Base-by-base conservation (phyloP, 2,888 invertebrate genomes). In the Parnassius smintheus region DNA sequence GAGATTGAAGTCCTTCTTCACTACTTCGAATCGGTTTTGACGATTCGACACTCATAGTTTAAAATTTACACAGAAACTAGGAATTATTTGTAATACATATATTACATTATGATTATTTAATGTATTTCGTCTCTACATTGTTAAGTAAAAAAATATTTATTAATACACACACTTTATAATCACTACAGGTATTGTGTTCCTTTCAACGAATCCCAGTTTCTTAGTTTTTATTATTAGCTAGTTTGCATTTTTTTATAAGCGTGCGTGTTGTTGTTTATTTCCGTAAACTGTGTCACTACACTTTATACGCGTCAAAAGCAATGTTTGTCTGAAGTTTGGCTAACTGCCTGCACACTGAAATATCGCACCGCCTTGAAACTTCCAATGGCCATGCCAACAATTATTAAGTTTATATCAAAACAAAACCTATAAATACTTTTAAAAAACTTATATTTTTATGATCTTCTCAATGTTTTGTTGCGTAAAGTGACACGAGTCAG, bases 311-410 rank as follows among this genome's bases (percentile, higher is more conserved):
- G 73, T 72, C 69, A 74, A 76, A 75, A 75, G 71, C 68, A 75
- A 72, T 68, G 69, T 72, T 72, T 73, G 74, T 70, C 71, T 70
- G 68, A 66, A 68, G 64, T 66, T 68, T 90, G 91, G 91, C 90
- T 68, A 62, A 66, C 65, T 84, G 89, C 91, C 91, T 83, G 78
- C 67, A 68, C 79, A 87, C 86, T 71, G 81, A 83, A 88, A 89
- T 90, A 88, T 78, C 80, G 69, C 77, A 77, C 75, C 74, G 75
- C 84, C 85, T 85, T 84, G 82, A 79, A 76, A 77, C 72, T 70
- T 69, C 65, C 68, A 64, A 62, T 67, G 72, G 68, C 12, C 48
- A 65, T 49, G 56, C 25, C 53, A 54, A 59, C 35, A 8, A 48
- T 46, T 9, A 57, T 54, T 42, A 49, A 52, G 57, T 46, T 46